Conservation (phyloP, 2,113 vertebrate genomes). For the Puma concolor region DNA sequence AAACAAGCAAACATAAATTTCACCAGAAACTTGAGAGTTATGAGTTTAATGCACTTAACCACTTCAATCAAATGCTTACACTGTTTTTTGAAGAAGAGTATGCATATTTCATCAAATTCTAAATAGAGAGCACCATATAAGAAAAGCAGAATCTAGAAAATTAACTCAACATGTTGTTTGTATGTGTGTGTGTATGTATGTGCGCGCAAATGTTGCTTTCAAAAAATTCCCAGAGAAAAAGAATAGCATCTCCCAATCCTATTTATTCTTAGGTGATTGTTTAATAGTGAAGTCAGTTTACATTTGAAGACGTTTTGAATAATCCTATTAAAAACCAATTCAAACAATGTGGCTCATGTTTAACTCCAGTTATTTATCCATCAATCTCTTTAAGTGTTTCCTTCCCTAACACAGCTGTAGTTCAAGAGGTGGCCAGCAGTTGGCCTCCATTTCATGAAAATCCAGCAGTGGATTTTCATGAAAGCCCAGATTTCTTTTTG, state of each 20-base stretch:
- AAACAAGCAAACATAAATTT: slow-evolving; percentile 31
- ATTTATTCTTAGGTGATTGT: slow-evolving; percentile 56
- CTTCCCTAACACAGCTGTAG: slow-evolving; percentile 67
- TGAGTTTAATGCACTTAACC: slow-evolving; percentile 23
- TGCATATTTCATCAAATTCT: slow-evolving; percentile 35
- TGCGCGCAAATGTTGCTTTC: not conserved
- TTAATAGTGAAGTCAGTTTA: slow-evolving; percentile 71
- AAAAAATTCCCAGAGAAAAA: slow-evolving; percentile 46
- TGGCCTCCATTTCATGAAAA: slow-evolving; percentile 50
- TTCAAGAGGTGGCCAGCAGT: slow-evolving; percentile 57
- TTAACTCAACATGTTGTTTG: slow-evolving; percentile 7
- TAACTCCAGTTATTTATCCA: slow-evolving; percentile 65
- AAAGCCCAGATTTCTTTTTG: slow-evolving; percentile 47
- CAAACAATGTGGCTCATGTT: slow-evolving; percentile 63
- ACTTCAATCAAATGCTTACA: slow-evolving; percentile 16
- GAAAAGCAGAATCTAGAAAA: slow-evolving; percentile 65
- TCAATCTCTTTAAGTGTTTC: slow-evolving; percentile 63
- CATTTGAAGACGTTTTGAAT: slow-evolving; percentile 63
- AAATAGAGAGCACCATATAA: slow-evolving; percentile 30
- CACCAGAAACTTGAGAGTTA: slow-evolving; percentile 35
- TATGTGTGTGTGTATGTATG: not conserved
- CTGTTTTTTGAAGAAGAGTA: not conserved
- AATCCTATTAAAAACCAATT: slow-evolving; percentile 64
- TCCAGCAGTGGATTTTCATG: not conserved
- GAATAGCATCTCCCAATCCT: slow-evolving; percentile 15